Evolutionary conservation across 2,797 vertebrate species (phyloP).

Genomic region (Pipistrellus kuhlii): DNA sequence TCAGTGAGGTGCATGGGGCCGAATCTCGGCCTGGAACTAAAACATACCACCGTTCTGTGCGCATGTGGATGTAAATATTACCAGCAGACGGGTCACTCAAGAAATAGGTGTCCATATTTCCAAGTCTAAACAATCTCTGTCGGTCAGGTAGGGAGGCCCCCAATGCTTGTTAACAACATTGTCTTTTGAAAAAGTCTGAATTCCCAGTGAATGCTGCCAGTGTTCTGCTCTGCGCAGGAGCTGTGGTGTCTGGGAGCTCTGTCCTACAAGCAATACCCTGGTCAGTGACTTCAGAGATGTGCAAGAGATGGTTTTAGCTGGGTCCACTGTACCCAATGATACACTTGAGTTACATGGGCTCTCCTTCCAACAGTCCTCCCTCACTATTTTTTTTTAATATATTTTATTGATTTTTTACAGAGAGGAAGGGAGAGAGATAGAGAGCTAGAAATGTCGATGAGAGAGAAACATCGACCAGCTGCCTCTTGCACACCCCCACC

Average conservation of each 20-base stretch:
- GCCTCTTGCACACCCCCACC: too few relatives aligned
- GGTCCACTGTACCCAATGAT: not conserved
- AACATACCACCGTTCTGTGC: constrained; percentile 68
- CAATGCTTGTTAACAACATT: not conserved
- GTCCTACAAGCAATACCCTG: not conserved
- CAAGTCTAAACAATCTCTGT: constrained; percentile 69
- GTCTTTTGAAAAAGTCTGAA: not conserved
- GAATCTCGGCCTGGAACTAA: constrained; percentile 84
- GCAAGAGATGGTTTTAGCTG: not conserved
- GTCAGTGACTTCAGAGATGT: not conserved
- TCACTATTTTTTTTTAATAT: constrained; percentile 37
- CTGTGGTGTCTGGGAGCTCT: not conserved
- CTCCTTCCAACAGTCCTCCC: not conserved
- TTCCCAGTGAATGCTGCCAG: constrained; percentile 1
- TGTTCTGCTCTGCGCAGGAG: constrained; percentile 38
- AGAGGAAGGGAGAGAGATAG: too few relatives aligned
- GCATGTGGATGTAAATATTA: constrained; percentile 65
- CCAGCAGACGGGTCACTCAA: constrained; percentile 51
- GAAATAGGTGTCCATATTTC: constrained; percentile 60
- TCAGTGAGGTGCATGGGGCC: constrained; percentile 78
- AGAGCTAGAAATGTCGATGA: too few relatives aligned
- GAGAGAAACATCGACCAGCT: too few relatives aligned
- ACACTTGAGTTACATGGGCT: not conserved
- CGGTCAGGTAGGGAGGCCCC: not conserved
- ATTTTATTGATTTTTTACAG: too few relatives aligned